Evolutionary conservation across 2,113 vertebrate genomes (phyloP).

Genomic region (Dryoscopus gambensis): DNA sequence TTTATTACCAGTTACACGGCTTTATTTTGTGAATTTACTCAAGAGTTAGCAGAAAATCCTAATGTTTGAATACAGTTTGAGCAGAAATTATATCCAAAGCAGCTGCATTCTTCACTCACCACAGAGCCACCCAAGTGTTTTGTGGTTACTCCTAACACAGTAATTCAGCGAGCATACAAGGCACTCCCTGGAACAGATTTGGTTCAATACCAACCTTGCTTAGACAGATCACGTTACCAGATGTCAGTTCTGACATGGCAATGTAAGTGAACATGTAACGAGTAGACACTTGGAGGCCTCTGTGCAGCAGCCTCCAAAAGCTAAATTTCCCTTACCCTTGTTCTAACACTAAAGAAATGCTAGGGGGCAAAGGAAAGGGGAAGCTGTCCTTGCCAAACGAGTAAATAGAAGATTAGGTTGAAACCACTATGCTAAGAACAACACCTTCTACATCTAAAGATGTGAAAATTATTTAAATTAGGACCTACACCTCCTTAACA

Average conservation of each 20-base stretch:
- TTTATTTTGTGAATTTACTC: constrained; percentile 17
- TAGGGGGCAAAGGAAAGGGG: background rate
- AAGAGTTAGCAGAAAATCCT: constrained; percentile 8
- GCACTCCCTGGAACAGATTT: background rate
- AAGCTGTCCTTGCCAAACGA: background rate
- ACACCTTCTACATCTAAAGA: background rate
- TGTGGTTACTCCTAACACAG: constrained; percentile 12
- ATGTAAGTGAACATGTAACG: background rate
- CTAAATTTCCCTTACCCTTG: background rate
- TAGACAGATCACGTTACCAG: constrained; percentile 23
- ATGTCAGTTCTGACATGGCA: background rate
- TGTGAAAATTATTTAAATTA: background rate
- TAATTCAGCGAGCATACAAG: background rate
- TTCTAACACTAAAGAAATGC: background rate
- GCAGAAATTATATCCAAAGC: constrained; percentile 18
- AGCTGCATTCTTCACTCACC: constrained; percentile 15
- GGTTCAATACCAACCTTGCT: background rate
- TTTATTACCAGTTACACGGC: background rate
- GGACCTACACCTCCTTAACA: background rate
- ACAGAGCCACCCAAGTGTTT: background rate
- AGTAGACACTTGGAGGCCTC: background rate
- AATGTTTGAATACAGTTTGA: background rate
- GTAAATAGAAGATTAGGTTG: background rate
- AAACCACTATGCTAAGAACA: background rate
- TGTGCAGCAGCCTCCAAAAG: background rate